Base-by-base conservation (phyloP, 2,797 vertebrate genomes). In the Karalla daura region DNA sequence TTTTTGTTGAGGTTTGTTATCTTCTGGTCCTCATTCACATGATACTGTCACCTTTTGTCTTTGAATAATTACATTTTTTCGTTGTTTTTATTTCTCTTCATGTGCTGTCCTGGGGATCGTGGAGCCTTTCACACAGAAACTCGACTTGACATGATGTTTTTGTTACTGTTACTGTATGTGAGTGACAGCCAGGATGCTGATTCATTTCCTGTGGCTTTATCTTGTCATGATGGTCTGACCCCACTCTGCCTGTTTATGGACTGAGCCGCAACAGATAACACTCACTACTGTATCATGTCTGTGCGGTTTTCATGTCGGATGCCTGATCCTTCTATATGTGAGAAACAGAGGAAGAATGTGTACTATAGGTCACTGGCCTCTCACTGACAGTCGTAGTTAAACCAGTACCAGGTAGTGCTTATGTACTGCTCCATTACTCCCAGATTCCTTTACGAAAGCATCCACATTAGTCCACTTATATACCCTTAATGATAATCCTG, bases 181-280 rank as follows among this genome's bases (percentile, higher is more conserved):
- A 82, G 14, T 45, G 51, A 45, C 62, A 63, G 5, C 28, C 2
- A 37, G 36, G 30, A 40, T 78, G 78, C 58, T 56, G 44, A 3
- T 47, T 86, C 32, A 89, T 83, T 89, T 90, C 86, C 88, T 83
- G 41, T 30, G 25, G 32, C n/a, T 45, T 76, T 91, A 91, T 91
- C 88, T 78, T 40, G 5, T 25, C 56, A 43, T 45, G 10, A 32
- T 23, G 32, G 32, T 45, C 5, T 27, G 21, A 53, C 36, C 14
- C 33, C 15, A 27, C 1, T 27, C 39, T 65, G 63, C 7, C 66
- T 52, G 18, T 60, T 65, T 25, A 18, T 13, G 28, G 45, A 50
- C 28, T 50, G 32, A 30, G 64, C 25, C 47, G 25, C 65, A 66
- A 47, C 53, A 73, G 65, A 73, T 71, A 80, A 58, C 21, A 24